Conservation (phyloP, 1,140 invertebrate genomes). For the Pseudobourletiella spinata region DNA sequence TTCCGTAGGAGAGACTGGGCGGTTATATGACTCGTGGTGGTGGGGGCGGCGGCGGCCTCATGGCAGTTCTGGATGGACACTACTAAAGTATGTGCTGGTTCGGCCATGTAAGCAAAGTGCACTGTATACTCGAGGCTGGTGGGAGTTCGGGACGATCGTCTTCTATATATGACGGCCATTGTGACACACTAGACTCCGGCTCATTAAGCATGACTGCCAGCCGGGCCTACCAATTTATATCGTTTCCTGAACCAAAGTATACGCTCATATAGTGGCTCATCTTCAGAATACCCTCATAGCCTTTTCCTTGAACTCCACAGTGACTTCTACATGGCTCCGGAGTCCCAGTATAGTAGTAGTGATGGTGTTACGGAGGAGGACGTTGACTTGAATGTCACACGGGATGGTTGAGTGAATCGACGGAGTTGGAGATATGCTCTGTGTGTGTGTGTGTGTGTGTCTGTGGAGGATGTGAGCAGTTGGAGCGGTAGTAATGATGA, state of each 20-base stretch:
- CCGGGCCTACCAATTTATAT: constrained; percentile 1
- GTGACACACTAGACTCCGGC: background rate
- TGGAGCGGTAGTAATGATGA: background rate
- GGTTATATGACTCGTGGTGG: background rate
- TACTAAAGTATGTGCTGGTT: background rate
- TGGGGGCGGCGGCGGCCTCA: background rate
- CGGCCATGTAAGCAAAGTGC: background rate
- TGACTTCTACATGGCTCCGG: background rate
- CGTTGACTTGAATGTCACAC: background rate
- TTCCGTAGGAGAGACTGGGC: background rate
- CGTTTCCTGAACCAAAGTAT: background rate
- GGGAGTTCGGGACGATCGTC: background rate
- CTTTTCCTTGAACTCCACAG: background rate
- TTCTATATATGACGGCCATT: background rate
- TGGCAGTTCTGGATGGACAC: background rate
- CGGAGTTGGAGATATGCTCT: background rate
- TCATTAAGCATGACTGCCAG: constrained; percentile 4
- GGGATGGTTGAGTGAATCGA: background rate
- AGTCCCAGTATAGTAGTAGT: background rate
- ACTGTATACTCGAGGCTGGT: background rate
- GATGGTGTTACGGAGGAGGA: background rate
- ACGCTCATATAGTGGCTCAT: background rate
- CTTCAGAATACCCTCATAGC: background rate
- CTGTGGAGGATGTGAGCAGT: background rate
- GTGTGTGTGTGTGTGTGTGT: background rate